Evolutionary conservation across 1,140 invertebrate genomes (phyloP).

Genomic region (Andrena cerasifolii): DNA sequence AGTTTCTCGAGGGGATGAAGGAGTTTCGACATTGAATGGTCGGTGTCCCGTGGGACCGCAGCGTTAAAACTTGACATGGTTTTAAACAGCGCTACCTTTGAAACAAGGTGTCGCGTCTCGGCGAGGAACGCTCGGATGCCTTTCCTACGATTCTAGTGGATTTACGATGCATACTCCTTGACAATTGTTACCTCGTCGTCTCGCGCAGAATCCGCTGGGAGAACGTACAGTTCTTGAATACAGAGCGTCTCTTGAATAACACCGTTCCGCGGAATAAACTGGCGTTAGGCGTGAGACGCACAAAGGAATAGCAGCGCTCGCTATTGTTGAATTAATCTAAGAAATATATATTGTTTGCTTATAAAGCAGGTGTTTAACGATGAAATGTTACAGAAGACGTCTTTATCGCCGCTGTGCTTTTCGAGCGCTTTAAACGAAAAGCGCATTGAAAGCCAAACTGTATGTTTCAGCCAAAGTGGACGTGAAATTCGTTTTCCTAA

Average conservation of each 20-base stretch:
- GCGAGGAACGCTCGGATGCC: slow-evolving; percentile 3
- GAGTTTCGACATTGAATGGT: not conserved
- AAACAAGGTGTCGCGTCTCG: not conserved
- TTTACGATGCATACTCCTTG: slow-evolving; percentile 37
- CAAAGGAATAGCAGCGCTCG: not conserved
- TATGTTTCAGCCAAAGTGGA: no score
- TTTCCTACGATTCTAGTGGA: slow-evolving; percentile 27
- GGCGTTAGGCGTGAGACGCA: not conserved
- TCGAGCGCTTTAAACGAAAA: no score
- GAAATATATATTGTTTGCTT: not conserved
- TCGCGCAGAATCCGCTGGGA: slow-evolving; percentile 18
- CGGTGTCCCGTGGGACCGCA: no score
- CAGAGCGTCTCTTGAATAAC: slow-evolving; percentile 21
- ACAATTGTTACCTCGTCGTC: slow-evolving; percentile 32
- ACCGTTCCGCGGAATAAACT: slow-evolving; percentile 18
- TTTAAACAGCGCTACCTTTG: not conserved
- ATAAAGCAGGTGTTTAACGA: no score
- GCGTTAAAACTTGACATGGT: not conserved
- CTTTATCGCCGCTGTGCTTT: no score
- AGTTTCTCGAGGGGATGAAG: no score
- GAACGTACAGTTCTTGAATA: slow-evolving; percentile 20
- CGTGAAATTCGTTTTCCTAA: no score
- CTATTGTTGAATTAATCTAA: not conserved
- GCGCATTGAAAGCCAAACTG: no score
- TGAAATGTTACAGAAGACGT: no score